Evolutionary conservation across 2,113 vertebrate species (phyloP).

Genomic region (Sinocyclocheilus anshuiensis): DNA sequence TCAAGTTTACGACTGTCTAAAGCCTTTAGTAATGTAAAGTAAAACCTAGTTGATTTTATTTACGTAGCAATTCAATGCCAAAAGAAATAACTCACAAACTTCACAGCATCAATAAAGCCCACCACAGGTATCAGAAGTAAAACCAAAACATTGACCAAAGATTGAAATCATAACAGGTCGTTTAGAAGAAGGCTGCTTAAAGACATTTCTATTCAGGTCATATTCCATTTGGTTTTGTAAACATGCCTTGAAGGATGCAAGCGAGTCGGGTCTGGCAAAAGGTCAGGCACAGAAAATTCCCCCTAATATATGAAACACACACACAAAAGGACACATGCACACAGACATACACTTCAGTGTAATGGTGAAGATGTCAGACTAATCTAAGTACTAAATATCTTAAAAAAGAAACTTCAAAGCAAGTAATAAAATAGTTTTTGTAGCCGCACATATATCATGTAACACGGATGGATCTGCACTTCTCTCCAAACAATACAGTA

Average conservation of each 20-base stretch:
- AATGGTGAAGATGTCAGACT: slow-evolving; percentile 22
- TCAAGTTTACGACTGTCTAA: slow-evolving; percentile 58
- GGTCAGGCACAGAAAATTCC: not conserved
- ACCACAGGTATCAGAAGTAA: slow-evolving; percentile 49
- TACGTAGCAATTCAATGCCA: slow-evolving; percentile 69
- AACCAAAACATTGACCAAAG: slow-evolving; percentile 37
- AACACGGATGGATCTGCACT: slow-evolving; percentile 16
- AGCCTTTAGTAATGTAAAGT: slow-evolving; percentile 63
- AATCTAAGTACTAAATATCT: slow-evolving; percentile 13
- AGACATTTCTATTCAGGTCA: slow-evolving; percentile 23
- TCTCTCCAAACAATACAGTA: slow-evolving; percentile 19
- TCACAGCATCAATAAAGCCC: slow-evolving; percentile 54
- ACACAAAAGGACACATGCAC: slow-evolving; percentile 31
- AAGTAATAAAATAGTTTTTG: not conserved
- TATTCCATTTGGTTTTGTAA: slow-evolving; percentile 40
- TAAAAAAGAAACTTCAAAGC: slow-evolving; percentile 43
- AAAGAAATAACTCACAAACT: slow-evolving; percentile 67
- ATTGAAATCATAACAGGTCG: slow-evolving; percentile 42
- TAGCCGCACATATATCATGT: slow-evolving; percentile 40
- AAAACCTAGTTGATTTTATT: slow-evolving; percentile 71
- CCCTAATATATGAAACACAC: slow-evolving; percentile 9
- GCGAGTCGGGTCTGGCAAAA: not conserved
- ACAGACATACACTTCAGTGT: slow-evolving; percentile 12
- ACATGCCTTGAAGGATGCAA: slow-evolving; percentile 44
- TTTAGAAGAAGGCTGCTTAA: slow-evolving; percentile 25